These are phyloP conservation scores for Campylomormyrus tamandua DNA, from an alignment of 2,113 vertebrate genomes.

Conservation along the genomic window DNA sequence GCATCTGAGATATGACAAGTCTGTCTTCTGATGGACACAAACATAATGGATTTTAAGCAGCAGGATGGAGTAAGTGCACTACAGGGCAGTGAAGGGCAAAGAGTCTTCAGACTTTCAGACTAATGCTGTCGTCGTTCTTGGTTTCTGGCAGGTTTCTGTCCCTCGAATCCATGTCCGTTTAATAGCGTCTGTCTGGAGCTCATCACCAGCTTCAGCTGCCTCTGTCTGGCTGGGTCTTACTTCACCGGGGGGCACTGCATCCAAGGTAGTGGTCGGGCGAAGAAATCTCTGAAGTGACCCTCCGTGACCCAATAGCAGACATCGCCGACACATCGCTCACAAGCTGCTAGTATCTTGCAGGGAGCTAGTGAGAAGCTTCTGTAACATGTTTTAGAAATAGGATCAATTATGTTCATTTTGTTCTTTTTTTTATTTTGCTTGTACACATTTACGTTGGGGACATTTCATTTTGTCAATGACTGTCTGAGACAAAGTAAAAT, in stretches of 20 bases:
- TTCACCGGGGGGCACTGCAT: conserved; percentile 35
- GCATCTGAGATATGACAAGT: background rate
- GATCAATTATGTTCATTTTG: background rate
- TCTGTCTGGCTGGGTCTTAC: conserved; percentile 52
- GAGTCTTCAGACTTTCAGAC: background rate
- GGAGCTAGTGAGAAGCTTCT: background rate
- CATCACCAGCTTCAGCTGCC: conserved; percentile 37
- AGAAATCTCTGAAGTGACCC: background rate
- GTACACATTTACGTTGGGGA: background rate
- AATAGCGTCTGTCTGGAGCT: conserved; percentile 43
- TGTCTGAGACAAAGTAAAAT: background rate
- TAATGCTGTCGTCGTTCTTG: background rate
- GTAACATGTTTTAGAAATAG: background rate
- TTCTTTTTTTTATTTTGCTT: background rate
- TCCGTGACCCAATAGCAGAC: background rate
- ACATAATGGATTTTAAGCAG: background rate
- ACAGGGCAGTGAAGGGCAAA: background rate
- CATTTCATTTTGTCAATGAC: background rate
- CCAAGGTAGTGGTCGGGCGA: conserved; percentile 39
- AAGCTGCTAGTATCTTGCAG: background rate
- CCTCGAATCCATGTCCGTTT: conserved; percentile 40
- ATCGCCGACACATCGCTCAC: background rate
- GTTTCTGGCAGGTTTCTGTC: conserved; percentile 46
- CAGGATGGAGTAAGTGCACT: background rate
- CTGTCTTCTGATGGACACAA: background rate